phyloP scores from a whole-genome alignment of 92 coral and sea anemone species.

The Phymanthus crucifer region DNA sequence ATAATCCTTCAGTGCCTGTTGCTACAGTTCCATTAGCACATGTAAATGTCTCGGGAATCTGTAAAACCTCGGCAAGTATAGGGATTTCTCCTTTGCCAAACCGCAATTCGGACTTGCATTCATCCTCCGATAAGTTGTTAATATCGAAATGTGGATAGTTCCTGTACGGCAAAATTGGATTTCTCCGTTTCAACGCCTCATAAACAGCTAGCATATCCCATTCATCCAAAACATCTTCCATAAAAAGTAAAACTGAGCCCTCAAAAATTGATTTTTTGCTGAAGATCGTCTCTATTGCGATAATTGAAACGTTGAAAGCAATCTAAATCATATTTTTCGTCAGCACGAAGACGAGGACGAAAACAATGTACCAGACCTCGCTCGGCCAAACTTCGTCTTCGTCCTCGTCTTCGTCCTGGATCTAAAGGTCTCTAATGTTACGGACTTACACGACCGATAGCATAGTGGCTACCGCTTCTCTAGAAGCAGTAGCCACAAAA shows the following conservation, averaged over 20 bases:
- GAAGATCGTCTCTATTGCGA: constrained; percentile 13
- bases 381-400: constrained; percentile 36
- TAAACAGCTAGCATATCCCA: constrained; percentile 2
- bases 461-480: no score
- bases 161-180: constrained; percentile 51
- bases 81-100: no score
- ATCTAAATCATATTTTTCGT: constrained; percentile 30
- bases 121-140: constrained; percentile 47
- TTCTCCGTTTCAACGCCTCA: constrained; percentile 16
- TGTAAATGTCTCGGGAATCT: no score
- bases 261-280: constrained; percentile 29
- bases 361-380: constrained; percentile 28
- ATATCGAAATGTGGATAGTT: constrained; percentile 46
- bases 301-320: constrained; percentile 25
- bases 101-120: constrained; percentile 37
- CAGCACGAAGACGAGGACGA: constrained; percentile 25
- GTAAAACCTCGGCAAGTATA: no score
- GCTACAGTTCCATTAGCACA: no score
- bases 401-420: constrained; percentile 30
- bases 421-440: constrained; percentile 28
- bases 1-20: no score
- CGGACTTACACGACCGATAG: no score
- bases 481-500: no score
- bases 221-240: not conserved
- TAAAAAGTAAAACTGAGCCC: not conserved